Percentiles rank a stretch among this genome's conserved stretches.
Conservation (phyloP, 1,140 invertebrate genomes). For the Apolygus lucorum region DNA sequence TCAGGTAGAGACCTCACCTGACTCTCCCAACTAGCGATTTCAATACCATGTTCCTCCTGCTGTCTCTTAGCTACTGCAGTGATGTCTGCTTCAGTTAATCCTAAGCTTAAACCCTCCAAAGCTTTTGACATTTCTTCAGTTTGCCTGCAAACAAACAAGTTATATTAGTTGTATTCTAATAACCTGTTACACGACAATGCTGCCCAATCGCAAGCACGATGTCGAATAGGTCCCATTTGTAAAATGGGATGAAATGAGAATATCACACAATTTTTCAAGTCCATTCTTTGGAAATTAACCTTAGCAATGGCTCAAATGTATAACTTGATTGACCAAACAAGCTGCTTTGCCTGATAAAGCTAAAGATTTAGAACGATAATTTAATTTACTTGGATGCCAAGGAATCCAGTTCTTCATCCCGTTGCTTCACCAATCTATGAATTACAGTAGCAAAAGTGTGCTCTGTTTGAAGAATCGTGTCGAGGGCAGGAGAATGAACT, state of each 20-base stretch:
- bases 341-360: not conserved
- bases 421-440: slow-evolving; percentile 52
- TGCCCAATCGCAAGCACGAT: too few relatives aligned
- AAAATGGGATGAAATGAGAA: too few relatives aligned
- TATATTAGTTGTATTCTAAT: not conserved
- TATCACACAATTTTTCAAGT: too few relatives aligned
- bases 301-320: not conserved
- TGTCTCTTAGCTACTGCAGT: slow-evolving; percentile 64
- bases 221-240: too few relatives aligned
- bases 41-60: slow-evolving; percentile 65
- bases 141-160: too few relatives aligned
- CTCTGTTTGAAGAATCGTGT: slow-evolving; percentile 68
- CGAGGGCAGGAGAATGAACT: slow-evolving; percentile 70
- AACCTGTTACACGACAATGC: too few relatives aligned
- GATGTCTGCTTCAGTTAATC: slow-evolving; percentile 64
- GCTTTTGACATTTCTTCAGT: slow-evolving; percentile 68
- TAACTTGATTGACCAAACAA: not conserved
- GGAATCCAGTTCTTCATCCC: slow-evolving; percentile 42
- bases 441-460: slow-evolving; percentile 66
- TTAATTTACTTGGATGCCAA: slow-evolving; percentile 42
- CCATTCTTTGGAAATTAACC: not conserved
- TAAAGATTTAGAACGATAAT: not conserved
- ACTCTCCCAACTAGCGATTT: slow-evolving; percentile 49
- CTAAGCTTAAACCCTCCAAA: slow-evolving; percentile 52
- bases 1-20: too few relatives aligned